Base-by-base conservation (phyloP, 2,113 vertebrate genomes). In the Tringa solitaria region DNA sequence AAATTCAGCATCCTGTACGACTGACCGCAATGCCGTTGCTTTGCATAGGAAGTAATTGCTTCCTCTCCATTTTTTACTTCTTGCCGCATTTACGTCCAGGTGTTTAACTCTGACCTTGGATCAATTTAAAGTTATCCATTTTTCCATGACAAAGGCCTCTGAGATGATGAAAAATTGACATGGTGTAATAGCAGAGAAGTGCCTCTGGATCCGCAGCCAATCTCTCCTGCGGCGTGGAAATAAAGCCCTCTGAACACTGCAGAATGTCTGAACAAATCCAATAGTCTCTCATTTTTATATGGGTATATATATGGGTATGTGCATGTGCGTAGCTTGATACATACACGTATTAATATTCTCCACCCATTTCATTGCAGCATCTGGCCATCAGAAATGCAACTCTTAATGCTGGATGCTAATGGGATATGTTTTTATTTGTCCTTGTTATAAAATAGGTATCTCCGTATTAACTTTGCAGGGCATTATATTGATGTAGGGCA, bases 341-440 rank as follows among this genome's bases (percentile, higher is more conserved):
- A 39, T 78, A 60, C 1, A 8, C 0, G 0, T 81, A 78, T 95
- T 96, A 94, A 87, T 84, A 95, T 96, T 95, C 95, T 87, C 56
- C 46, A 82, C 80, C 84, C 68, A 91, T 93, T 95, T 90, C 88
- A 56, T 80, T 96, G 96, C 86, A 92, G 90, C 74, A 85, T 89
- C 88, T 86, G 93, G 76, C 84, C 59, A 39, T 90, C 56, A 83
- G 93, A 96, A 96, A 95, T 80, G 74, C 20, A 63, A 51, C 67
- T 93, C 78, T 46, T 69, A 83, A 64, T 72, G 77, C 69, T 0
- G 9, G 68, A 59, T 92, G 60, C 92, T 96, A 97, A 97, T 91
- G 83, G 84, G 89, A 89, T 37, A 56, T 96, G 88, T 96, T 97
- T 97, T 97, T 97, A 97, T 97, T 97, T 97, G 95, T 88, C 74